Percentiles rank a stretch among this genome's conserved stretches.
phyloP scores from a whole-genome alignment of 1,140 invertebrate species.

The Leptinotarsa defecta region DNA sequence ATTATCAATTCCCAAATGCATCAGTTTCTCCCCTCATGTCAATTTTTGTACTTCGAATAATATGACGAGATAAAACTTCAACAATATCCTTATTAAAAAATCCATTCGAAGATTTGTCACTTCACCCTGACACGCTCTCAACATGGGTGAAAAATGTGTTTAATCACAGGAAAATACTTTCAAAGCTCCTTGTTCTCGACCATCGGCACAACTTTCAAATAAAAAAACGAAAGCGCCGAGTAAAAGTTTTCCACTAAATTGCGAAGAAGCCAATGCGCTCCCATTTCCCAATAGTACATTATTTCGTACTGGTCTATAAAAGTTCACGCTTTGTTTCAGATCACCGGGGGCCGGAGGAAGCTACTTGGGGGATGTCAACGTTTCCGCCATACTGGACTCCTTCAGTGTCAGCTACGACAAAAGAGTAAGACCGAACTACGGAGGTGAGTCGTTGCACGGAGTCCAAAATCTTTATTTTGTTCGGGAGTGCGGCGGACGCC shows the following conservation, averaged over 20 bases:
- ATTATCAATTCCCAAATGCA: too few species aligned
- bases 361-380: constrained; percentile 86
- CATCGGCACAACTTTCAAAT: background rate
- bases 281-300: background rate
- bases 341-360: constrained; percentile 67
- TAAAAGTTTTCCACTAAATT: constrained; percentile 1
- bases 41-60: too few species aligned
- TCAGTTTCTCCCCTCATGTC: too few species aligned
- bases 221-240: background rate
- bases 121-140: background rate
- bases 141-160: background rate
- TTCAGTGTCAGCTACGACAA: constrained; percentile 96
- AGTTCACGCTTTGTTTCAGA: constrained; percentile 36
- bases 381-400: constrained; percentile 90
- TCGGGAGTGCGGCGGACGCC: constrained; percentile 39
- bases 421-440: constrained; percentile 96
- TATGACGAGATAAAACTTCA: too few species aligned
- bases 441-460: constrained; percentile 74
- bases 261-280: background rate
- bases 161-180: background rate
- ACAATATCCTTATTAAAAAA: background rate
- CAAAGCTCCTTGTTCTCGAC: background rate
- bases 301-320: background rate
- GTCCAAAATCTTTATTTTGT: background rate
- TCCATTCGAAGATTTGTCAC: background rate